Conservation (phyloP, 2,113 vertebrate species). For the Trachemys scripta region DNA sequence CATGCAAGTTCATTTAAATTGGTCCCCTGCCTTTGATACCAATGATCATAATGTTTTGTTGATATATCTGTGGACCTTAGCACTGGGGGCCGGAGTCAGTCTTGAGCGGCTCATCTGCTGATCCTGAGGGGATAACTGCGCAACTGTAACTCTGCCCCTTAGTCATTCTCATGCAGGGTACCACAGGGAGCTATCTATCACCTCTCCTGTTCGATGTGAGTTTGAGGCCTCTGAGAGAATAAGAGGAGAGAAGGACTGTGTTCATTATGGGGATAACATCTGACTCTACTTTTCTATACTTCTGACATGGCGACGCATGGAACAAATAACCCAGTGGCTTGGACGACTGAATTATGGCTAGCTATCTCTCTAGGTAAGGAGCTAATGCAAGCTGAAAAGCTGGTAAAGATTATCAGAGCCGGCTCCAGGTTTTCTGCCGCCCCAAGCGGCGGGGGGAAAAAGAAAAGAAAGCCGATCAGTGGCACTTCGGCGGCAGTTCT, state of each 20-base stretch:
- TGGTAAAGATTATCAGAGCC: not conserved
- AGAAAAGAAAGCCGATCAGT: too few relatives aligned
- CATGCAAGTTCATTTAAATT: not conserved
- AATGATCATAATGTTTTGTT: not conserved
- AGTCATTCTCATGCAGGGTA: not conserved
- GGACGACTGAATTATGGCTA: not conserved
- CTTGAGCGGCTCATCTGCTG: not conserved
- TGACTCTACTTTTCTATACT: not conserved
- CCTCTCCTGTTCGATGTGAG: not conserved
- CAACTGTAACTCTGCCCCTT: not conserved
- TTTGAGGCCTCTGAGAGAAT: not conserved
- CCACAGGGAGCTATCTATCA: not conserved
- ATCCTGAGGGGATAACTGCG: conserved; percentile 3
- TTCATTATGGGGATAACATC: not conserved
- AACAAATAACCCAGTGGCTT: not conserved
- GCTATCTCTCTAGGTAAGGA: not conserved
- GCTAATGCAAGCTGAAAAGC: not conserved
- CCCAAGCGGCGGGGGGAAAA: too few relatives aligned
- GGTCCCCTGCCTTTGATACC: not conserved
- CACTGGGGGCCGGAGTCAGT: not conserved
- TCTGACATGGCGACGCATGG: not conserved
- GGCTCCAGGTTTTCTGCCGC: too few relatives aligned
- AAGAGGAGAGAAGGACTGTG: not conserved
- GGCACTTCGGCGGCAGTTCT: too few relatives aligned
- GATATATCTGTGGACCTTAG: not conserved